Evolutionary conservation across 2,888 invertebrate genomes (phyloP), one percentile per base, ranked within the genome.

Genomic region (Strigamia crassipes): DNA sequence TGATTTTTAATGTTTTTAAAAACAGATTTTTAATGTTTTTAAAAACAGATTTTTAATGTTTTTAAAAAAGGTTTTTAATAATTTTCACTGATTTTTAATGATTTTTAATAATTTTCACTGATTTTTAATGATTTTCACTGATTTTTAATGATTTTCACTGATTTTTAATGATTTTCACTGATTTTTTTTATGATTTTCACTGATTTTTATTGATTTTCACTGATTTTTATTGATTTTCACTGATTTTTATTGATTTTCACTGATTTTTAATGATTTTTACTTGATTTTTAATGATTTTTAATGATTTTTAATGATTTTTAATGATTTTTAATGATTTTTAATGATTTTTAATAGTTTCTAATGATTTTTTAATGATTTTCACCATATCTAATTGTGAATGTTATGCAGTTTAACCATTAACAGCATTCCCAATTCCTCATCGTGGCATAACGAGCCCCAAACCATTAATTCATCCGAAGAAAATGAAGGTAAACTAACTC

Each of bases 371-470:
- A 46, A 13, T 46, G 2, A 13, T 13, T 34, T 34, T 51, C 10
- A n/a, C 10, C 4, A 51, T 10, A 51, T 51, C 51, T 61, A 61
- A 61, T 18, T 61, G 2, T 23, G n/a, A 61, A 10, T 61, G 21
- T 21, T 18, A 61, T 61, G 2, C 27, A 66, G 66, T 31, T 66
- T 66, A 66, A 66, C 66, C 66, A 31, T 27, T 66, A 66, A 66
- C 66, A 66, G 66, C 66, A 66, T 66, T 66, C 27, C 66, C 13
- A 66, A 66, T 27, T 66, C 66, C 10, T 66, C 66, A 15, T 66
- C 66, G 27, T 66, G 66, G 66, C 66, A 66, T 31, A 27, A 23
- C 27, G 66, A 66, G 15, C 66, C 31, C 2, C 12, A 66, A 66
- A 66, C 9, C 66, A 66, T 13, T 23, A 61, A 61, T 46, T 46